Conservation (phyloP, 2,797 vertebrate genomes). For the Zalophus californianus region DNA sequence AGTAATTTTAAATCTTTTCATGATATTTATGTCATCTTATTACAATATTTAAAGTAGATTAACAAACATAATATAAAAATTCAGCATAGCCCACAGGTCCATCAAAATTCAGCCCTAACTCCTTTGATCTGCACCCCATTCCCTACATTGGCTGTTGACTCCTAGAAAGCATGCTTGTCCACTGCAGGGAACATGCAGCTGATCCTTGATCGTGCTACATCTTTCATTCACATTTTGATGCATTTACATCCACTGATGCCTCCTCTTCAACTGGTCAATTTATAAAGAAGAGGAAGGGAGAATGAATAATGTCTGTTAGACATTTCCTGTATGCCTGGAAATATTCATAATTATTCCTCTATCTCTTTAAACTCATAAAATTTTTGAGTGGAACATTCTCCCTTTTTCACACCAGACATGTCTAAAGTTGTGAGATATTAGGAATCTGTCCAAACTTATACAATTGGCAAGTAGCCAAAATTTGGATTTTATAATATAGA, state of each 20-base stretch:
- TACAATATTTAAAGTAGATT: not conserved
- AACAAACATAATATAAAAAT: not conserved
- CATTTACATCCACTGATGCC: not conserved
- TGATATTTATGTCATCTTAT: not conserved
- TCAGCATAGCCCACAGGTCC: not conserved
- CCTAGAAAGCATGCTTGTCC: not conserved
- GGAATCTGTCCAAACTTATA: not conserved
- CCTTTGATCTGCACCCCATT: not conserved
- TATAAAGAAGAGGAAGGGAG: not conserved
- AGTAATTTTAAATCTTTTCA: constrained; percentile 10
- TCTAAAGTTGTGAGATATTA: not conserved
- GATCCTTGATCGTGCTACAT: too few species aligned
- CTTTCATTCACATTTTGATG: not conserved
- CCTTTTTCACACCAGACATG: not conserved
- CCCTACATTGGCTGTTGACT: not conserved
- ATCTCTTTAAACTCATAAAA: not conserved
- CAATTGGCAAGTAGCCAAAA: not conserved
- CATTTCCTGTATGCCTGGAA: not conserved
- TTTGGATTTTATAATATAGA: not conserved
- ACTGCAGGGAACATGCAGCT: not conserved
- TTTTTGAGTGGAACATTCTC: not conserved
- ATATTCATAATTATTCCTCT: not conserved
- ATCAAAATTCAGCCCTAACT: not conserved
- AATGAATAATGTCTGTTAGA: not conserved
- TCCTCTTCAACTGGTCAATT: not conserved